phyloP scores from a whole-genome alignment of 2,113 vertebrate genomes.

The Cromileptes altivelis region DNA sequence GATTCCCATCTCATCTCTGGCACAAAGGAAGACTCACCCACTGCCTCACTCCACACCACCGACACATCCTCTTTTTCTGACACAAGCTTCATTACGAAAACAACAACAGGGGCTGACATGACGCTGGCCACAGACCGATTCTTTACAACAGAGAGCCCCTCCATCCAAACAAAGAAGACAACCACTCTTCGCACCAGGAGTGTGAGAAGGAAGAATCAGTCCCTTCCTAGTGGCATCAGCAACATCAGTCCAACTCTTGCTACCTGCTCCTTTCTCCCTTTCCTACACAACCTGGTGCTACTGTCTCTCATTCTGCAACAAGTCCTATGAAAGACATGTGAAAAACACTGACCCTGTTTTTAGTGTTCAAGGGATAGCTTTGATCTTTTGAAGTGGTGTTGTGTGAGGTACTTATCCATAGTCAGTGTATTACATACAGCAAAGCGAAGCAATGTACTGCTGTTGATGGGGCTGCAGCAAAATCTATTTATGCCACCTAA shows the following conservation, averaged over 20 bases:
- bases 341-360: background rate
- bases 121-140: slow-evolving; percentile 42
- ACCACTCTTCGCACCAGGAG: slow-evolving; percentile 83
- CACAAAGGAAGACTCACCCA: slow-evolving; percentile 24
- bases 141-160: slow-evolving; percentile 62
- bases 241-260: slow-evolving; percentile 27
- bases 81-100: slow-evolving; percentile 26
- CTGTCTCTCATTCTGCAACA: slow-evolving; percentile 50
- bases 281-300: slow-evolving; percentile 43
- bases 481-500: too few relatives aligned
- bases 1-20: slow-evolving; percentile 31
- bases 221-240: slow-evolving; percentile 30
- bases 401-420: too few relatives aligned
- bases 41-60: slow-evolving; percentile 31
- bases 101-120: slow-evolving; percentile 3
- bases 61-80: slow-evolving; percentile 41
- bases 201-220: slow-evolving; percentile 79
- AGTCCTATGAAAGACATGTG: slow-evolving; percentile 42
- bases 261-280: slow-evolving; percentile 3
- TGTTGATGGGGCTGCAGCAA: too few relatives aligned
- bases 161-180: slow-evolving; percentile 73
- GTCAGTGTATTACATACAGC: too few relatives aligned
- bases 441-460: too few relatives aligned
- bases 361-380: too few relatives aligned
- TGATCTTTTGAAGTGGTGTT: too few relatives aligned